Percentiles rank a stretch among this genome's conserved stretches.
Evolutionary conservation across 2,113 vertebrate genomes (phyloP).

Genomic region (Tachysurus vachellii): DNA sequence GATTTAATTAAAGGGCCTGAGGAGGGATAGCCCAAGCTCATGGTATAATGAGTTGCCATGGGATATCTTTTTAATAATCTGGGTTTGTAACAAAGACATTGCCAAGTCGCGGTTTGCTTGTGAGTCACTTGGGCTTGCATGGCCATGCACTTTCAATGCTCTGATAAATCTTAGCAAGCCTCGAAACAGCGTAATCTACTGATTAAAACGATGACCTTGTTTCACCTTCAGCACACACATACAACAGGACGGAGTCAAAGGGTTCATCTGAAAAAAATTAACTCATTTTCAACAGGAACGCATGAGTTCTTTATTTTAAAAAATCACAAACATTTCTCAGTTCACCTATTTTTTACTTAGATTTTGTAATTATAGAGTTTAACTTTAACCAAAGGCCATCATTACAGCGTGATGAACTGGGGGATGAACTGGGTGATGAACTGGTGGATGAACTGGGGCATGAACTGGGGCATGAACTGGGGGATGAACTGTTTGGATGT

Average conservation of each 20-base stretch:
- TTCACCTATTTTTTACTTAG: background rate
- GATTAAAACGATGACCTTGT: constrained; percentile 72
- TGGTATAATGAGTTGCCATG: constrained; percentile 76
- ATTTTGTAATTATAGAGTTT: background rate
- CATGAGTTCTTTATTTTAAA: too few relatives aligned
- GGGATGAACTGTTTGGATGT: too few relatives aligned
- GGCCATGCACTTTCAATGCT: constrained; percentile 56
- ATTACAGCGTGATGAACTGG: too few relatives aligned
- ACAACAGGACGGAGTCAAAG: constrained; percentile 46
- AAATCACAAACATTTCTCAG: background rate
- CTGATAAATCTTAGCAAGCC: constrained; percentile 67
- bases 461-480: too few relatives aligned
- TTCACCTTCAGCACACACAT: constrained; percentile 63
- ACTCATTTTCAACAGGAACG: background rate
- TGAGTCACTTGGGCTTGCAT: constrained; percentile 57
- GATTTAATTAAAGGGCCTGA: constrained; percentile 75
- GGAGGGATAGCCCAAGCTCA: constrained; percentile 71
- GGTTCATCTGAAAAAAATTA: background rate
- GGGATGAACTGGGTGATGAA: too few relatives aligned
- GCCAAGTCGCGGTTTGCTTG: constrained; percentile 67
- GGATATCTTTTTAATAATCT: constrained; percentile 76
- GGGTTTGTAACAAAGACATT: constrained; percentile 75
- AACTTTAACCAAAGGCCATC: background rate
- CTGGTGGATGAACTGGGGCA: too few relatives aligned
- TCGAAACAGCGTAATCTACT: constrained; percentile 62